Percentiles rank a stretch among this genome's conserved stretches.
phyloP scores from a whole-genome alignment of 2,797 vertebrate genomes.

The Betta splendens region DNA sequence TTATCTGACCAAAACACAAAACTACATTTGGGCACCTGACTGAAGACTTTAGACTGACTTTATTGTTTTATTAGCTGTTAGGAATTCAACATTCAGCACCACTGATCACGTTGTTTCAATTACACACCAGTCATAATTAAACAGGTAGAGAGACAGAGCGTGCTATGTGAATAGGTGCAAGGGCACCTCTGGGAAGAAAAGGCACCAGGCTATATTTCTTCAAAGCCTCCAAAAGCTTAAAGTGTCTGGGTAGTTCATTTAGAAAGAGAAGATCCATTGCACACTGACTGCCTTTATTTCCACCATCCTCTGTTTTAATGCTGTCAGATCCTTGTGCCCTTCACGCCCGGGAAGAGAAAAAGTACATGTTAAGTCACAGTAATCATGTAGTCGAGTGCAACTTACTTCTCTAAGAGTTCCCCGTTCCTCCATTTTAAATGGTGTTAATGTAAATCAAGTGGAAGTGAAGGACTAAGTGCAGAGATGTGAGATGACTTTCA shows the following conservation, averaged over 20 bases:
- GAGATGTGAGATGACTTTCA: constrained; percentile 69
- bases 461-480: constrained; percentile 58
- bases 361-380: constrained; percentile 59
- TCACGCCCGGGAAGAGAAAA: constrained; percentile 60
- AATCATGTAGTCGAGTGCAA: constrained; percentile 60
- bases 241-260: constrained; percentile 48
- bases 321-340: constrained; percentile 58
- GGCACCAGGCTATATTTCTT: constrained; percentile 35
- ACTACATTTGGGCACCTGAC: no score
- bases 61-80: not conserved
- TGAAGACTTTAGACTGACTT: not conserved
- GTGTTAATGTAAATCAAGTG: constrained; percentile 72
- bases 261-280: constrained; percentile 15
- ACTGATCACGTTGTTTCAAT: not conserved
- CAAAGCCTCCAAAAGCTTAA: constrained; percentile 28
- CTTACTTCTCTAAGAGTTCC: constrained; percentile 52
- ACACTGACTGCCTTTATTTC: constrained; percentile 32
- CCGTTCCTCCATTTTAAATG: constrained; percentile 62
- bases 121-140: not conserved
- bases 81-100: not conserved
- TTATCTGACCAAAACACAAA: no score
- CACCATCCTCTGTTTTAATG: constrained; percentile 34
- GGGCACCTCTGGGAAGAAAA: constrained; percentile 27
- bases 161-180: constrained; percentile 10
- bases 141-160: not conserved